Evolutionary conservation across 2,113 vertebrate species (phyloP).

Genomic region (Steatornis caripensis): DNA sequence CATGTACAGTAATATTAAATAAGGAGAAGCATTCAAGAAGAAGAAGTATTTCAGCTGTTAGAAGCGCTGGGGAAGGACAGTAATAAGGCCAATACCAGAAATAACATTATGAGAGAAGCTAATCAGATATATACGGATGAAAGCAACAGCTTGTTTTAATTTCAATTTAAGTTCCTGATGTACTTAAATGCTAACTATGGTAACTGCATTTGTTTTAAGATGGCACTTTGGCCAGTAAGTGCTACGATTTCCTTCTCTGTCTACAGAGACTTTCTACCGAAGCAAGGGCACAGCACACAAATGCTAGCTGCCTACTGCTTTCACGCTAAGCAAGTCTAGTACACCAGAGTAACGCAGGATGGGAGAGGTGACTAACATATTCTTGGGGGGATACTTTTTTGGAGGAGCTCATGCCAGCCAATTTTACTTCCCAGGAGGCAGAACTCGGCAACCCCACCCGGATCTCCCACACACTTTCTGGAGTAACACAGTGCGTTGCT

Average conservation of each 20-base stretch:
- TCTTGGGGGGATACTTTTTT: background rate
- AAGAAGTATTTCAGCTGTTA: background rate
- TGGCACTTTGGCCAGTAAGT: background rate
- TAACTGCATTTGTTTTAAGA: background rate
- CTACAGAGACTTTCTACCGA: background rate
- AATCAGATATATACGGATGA: background rate
- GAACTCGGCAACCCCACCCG: background rate
- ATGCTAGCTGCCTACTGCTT: background rate
- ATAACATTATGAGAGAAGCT: background rate
- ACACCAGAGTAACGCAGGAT: no score
- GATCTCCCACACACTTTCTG: background rate
- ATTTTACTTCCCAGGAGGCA: background rate
- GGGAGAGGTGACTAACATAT: background rate
- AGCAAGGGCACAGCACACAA: background rate
- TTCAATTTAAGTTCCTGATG: background rate
- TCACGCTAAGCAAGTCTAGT: fast-evolving
- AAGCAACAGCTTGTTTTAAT: background rate
- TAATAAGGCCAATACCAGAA: background rate
- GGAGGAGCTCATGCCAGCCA: background rate
- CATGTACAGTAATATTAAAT: background rate
- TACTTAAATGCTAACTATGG: background rate
- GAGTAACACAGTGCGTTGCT: background rate
- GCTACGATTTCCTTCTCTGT: background rate
- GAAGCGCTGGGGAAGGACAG: background rate
- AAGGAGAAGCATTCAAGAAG: background rate